Conservation (phyloP, 1,140 invertebrate species). For the Sinonovacula constricta region DNA sequence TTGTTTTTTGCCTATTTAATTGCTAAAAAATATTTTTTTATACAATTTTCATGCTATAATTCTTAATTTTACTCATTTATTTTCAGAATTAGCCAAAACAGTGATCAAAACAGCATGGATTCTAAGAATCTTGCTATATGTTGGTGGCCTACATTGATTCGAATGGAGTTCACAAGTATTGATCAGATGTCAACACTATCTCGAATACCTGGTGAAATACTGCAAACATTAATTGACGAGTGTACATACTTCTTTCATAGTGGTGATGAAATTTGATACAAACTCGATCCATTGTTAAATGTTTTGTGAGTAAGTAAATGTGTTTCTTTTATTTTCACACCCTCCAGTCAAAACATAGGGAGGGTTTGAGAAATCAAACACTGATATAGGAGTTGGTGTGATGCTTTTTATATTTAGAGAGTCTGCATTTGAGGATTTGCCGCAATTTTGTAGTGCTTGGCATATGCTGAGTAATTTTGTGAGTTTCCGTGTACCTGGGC, state of each 20-base stretch:
- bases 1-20: not conserved
- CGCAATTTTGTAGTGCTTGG: too few relatives aligned
- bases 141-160: constrained; percentile 98
- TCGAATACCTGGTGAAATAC: constrained; percentile 95
- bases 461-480: too few relatives aligned
- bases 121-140: constrained; percentile 97
- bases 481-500: too few relatives aligned
- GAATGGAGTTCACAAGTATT: constrained; percentile 96
- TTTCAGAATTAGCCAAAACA: constrained; percentile 92
- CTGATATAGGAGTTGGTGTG: too few relatives aligned
- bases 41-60: not conserved
- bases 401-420: too few relatives aligned
- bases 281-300: not conserved
- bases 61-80: not conserved
- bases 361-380: too few relatives aligned
- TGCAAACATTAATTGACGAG: constrained; percentile 98
- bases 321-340: too few relatives aligned
- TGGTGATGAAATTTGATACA: constrained; percentile 75
- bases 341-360: too few relatives aligned
- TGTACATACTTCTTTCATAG: constrained; percentile 95
- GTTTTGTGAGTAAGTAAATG: not conserved
- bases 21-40: not conserved
- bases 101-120: constrained; percentile 96
- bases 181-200: constrained; percentile 93
- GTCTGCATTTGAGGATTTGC: too few relatives aligned